These are phyloP conservation scores for Drosophila gaucha DNA, from an alignment of 2,888 invertebrate genomes.

Conservation along the genomic window DNA sequence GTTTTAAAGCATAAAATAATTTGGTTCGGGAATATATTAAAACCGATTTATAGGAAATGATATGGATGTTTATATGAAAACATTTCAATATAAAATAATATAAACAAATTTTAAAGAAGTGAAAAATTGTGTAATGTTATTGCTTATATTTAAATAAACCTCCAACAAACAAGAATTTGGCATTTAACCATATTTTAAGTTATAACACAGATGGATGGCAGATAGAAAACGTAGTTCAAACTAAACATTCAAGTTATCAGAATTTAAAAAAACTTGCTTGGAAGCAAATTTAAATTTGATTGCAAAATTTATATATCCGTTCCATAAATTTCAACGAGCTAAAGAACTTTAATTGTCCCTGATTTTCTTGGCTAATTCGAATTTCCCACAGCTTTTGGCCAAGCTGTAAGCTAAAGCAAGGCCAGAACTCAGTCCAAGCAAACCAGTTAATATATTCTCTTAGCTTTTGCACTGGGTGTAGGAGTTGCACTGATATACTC, in stretches of 20 bases:
- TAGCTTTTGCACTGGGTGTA: conserved; percentile 33
- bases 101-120: too few species aligned
- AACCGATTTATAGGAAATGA: too few species aligned
- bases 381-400: conserved; percentile 19
- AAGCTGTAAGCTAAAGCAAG: conserved; percentile 19
- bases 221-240: too few species aligned
- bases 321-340: conserved; percentile 11
- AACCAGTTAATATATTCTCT: conserved; percentile 40
- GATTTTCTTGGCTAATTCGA: background rate
- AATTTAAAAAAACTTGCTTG: background rate
- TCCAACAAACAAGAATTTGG: background rate
- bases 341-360: conserved; percentile 12
- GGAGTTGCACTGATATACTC: conserved; percentile 48
- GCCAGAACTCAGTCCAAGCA: conserved; percentile 20
- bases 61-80: too few species aligned
- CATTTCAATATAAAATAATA: too few species aligned
- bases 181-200: too few species aligned
- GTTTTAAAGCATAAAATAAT: too few species aligned
- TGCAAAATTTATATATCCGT: conserved; percentile 35
- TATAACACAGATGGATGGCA: too few species aligned
- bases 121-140: too few species aligned
- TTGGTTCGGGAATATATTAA: too few species aligned
- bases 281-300: conserved; percentile 23
- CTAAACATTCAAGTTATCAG: background rate
- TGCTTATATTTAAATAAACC: too few species aligned